Conservation (phyloP, 2,888 invertebrate genomes). For the Zygogramma bicolorata region DNA sequence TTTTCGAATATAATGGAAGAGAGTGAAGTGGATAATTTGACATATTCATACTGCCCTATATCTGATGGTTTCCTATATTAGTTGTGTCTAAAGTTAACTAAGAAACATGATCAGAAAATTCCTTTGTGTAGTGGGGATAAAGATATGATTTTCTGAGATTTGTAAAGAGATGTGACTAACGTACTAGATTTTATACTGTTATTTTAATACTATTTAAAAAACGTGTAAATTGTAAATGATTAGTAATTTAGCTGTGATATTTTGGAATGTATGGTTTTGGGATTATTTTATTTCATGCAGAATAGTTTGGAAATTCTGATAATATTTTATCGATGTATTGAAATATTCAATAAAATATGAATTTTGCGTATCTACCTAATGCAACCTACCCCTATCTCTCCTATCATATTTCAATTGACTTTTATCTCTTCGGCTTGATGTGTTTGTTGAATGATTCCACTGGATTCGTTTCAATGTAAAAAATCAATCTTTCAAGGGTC, state of each 20-base stretch:
- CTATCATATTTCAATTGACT: neutral
- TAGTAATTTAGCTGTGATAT: conserved; percentile 69
- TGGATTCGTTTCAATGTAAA: too few relatives aligned
- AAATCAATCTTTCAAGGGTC: too few relatives aligned
- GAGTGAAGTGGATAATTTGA: too few relatives aligned
- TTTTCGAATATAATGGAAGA: too few relatives aligned
- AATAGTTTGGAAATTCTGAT: conserved; percentile 24
- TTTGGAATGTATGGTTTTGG: conserved; percentile 55
- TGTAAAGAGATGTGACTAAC: conserved; percentile 1
- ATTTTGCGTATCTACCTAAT: neutral
- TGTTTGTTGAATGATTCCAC: too few relatives aligned
- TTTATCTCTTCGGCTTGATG: too few relatives aligned
- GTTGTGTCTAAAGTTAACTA: too few relatives aligned
- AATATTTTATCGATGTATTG: conserved; percentile 33
- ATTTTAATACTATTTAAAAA: conserved; percentile 8
- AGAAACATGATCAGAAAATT: too few relatives aligned
- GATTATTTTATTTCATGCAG: conserved; percentile 37
- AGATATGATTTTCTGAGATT: too few relatives aligned
- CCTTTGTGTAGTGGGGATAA: too few relatives aligned
- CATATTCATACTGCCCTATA: too few relatives aligned
- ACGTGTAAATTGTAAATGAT: conserved; percentile 57
- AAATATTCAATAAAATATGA: conserved; percentile 21
- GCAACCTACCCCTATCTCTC: neutral
- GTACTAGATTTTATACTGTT: neutral
- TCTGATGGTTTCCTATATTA: too few relatives aligned